Conservation (phyloP, 2,797 vertebrate genomes). For the Brachymystax lenok region DNA sequence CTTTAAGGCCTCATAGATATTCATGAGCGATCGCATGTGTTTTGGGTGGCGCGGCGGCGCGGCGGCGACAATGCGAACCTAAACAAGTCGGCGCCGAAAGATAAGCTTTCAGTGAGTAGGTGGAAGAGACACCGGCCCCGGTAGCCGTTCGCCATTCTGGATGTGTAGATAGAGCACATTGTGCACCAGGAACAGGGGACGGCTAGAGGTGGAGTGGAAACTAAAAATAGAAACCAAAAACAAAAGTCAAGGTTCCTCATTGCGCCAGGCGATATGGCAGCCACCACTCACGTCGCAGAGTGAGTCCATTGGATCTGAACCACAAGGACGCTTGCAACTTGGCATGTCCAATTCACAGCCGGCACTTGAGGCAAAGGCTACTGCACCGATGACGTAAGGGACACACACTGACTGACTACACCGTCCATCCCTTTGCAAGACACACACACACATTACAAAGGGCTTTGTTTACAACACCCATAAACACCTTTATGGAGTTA, state of each 20-base stretch:
- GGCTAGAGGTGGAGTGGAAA: not conserved
- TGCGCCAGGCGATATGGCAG: not conserved
- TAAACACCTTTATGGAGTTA: conserved; percentile 26
- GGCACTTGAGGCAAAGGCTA: not conserved
- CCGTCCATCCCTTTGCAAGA: too few species aligned
- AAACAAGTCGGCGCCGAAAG: not conserved
- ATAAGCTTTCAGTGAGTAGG: not conserved
- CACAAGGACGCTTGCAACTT: not conserved
- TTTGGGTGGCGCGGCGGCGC: not conserved
- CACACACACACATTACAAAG: too few species aligned
- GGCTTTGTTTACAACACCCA: too few species aligned
- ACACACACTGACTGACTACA: too few species aligned
- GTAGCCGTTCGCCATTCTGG: not conserved
- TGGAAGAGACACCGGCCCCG: not conserved
- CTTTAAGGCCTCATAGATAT: not conserved
- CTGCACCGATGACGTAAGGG: too few species aligned
- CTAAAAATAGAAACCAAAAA: not conserved
- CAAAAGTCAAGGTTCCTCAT: not conserved
- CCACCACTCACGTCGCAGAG: not conserved
- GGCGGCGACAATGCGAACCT: not conserved
- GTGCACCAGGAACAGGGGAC: not conserved
- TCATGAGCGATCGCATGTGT: not conserved
- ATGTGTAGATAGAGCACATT: not conserved
- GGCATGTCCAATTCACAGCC: not conserved
- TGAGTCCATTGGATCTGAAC: not conserved